Conservation (phyloP, 1,140 invertebrate species). For the Trigoniulus corallinus region DNA sequence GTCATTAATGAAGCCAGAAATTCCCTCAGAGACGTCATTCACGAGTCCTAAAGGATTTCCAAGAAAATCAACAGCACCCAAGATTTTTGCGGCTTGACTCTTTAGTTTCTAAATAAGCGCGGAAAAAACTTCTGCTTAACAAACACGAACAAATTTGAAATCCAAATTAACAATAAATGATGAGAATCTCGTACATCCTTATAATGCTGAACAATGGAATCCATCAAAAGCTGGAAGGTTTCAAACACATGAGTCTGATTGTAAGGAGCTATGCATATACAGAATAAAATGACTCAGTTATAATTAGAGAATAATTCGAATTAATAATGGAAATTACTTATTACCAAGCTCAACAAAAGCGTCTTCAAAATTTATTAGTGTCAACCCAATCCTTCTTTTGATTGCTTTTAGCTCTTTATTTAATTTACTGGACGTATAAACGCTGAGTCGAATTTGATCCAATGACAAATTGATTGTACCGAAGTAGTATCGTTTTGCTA, state of each 20-base stretch:
- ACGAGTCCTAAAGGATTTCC: slow-evolving; percentile 92
- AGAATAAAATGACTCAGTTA: neutral
- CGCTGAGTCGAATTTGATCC: slow-evolving; percentile 63
- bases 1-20: slow-evolving; percentile 79
- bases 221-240: slow-evolving; percentile 58
- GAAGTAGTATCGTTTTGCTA: slow-evolving; percentile 64
- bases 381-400: slow-evolving; percentile 71
- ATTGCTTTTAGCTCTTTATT: slow-evolving; percentile 52
- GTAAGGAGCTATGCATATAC: slow-evolving; percentile 51
- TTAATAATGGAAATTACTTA: slow-evolving; percentile 13
- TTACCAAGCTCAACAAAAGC: slow-evolving; percentile 64
- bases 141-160: neutral
- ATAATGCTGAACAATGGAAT: slow-evolving; percentile 61
- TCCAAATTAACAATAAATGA: slow-evolving; percentile 10
- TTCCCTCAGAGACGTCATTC: slow-evolving; percentile 87
- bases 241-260: slow-evolving; percentile 72
- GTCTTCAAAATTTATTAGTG: slow-evolving; percentile 90
- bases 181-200: slow-evolving; percentile 49
- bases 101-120: slow-evolving; percentile 57
- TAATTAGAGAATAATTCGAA: neutral
- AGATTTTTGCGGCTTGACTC: slow-evolving; percentile 85
- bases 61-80: slow-evolving; percentile 92
- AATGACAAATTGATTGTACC: slow-evolving; percentile 62
- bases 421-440: slow-evolving; percentile 66
- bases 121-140: slow-evolving; percentile 5